phyloP scores from a whole-genome alignment of 2,888 invertebrate genomes.

The Tiliacea aurago region DNA sequence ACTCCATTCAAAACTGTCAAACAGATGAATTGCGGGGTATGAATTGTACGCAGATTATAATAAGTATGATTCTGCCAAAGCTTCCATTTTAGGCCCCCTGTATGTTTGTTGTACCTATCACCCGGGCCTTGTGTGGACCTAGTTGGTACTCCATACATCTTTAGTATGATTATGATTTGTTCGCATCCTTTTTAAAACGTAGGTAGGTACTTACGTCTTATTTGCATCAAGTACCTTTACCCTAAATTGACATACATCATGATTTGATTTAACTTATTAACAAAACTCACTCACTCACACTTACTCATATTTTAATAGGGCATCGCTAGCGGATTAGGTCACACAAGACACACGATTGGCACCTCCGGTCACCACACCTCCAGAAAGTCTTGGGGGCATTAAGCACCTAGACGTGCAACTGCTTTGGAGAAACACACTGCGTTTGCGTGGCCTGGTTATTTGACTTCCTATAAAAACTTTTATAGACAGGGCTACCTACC shows the following conservation, averaged over 20 bases:
- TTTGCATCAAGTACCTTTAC: slow-evolving; percentile 28
- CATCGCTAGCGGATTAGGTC: slow-evolving; percentile 35
- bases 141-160: background rate
- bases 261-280: background rate
- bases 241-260: background rate
- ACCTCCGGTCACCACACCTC: slow-evolving; percentile 35
- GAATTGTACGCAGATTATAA: too few species aligned
- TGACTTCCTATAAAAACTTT: slow-evolving; percentile 20
- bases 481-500: slow-evolving; percentile 16
- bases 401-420: slow-evolving; percentile 23
- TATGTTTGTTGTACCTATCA: background rate
- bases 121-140: background rate
- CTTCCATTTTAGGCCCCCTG: too few species aligned
- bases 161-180: too few species aligned
- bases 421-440: slow-evolving; percentile 44
- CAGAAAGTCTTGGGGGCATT: slow-evolving; percentile 47
- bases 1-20: too few species aligned
- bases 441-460: slow-evolving; percentile 33
- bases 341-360: slow-evolving; percentile 40
- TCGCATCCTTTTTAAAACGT: too few species aligned
- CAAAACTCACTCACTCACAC: too few species aligned
- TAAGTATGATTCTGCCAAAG: too few species aligned
- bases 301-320: slow-evolving; percentile 55
- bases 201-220: slow-evolving; percentile 3
- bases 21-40: too few species aligned